phyloP scores from a whole-genome alignment of 2,888 invertebrate species.

The Xestia c-nigrum region DNA sequence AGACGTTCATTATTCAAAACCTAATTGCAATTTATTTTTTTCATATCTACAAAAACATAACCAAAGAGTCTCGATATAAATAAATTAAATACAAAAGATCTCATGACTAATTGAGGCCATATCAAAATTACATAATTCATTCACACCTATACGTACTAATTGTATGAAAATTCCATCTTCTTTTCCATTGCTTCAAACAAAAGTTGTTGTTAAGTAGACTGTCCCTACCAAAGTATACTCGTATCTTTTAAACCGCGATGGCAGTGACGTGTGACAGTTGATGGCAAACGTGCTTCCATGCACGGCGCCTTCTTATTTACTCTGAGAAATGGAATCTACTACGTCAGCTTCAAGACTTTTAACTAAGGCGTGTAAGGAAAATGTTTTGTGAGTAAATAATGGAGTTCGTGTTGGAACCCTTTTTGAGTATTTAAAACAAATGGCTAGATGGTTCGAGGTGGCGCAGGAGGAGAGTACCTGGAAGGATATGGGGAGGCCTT shows the following conservation, averaged over 20 bases:
- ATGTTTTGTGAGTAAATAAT: slow-evolving; percentile 31
- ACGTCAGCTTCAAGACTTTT: slow-evolving; percentile 35
- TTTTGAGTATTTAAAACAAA: not conserved
- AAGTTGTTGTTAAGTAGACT: slow-evolving; percentile 1
- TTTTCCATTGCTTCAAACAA: slow-evolving; percentile 13
- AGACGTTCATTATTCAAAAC: no score
- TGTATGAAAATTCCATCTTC: not conserved
- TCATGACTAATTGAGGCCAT: not conserved
- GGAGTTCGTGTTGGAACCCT: not conserved
- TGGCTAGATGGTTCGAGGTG: no score
- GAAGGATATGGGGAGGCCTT: no score
- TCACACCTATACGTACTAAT: not conserved
- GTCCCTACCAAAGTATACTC: not conserved
- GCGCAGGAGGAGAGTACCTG: no score
- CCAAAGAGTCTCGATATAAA: not conserved
- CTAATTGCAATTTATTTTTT: not conserved
- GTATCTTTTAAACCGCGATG: slow-evolving; percentile 17
- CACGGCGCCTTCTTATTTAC: slow-evolving; percentile 40
- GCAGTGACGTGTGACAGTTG: slow-evolving; percentile 38
- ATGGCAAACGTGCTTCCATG: slow-evolving; percentile 34
- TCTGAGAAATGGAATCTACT: slow-evolving; percentile 30
- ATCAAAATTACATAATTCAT: not conserved
- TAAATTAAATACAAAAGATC: not conserved
- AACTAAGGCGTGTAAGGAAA: slow-evolving; percentile 13
- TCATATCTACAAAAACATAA: not conserved